phyloP scores from a whole-genome alignment of 2,113 vertebrate genomes.

The Urocitellus parryii region DNA sequence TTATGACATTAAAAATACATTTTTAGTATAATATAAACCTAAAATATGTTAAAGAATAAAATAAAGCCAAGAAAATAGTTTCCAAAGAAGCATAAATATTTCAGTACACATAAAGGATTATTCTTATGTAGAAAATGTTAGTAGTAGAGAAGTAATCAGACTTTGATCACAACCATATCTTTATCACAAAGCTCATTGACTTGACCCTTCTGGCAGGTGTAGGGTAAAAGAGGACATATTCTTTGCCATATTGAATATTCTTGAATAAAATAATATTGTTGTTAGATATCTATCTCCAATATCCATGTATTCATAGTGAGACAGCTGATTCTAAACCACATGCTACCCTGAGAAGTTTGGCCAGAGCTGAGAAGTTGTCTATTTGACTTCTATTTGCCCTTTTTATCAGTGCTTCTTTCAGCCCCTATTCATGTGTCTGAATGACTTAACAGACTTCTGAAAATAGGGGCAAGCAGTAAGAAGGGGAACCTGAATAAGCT shows the following conservation, averaged over 20 bases:
- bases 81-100: neutral
- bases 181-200: constrained; percentile 47
- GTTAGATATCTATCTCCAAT: constrained; percentile 82
- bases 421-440: neutral
- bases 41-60: constrained; percentile 56
- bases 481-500: neutral
- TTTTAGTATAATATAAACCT: constrained; percentile 20
- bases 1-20: constrained; percentile 41
- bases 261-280: constrained; percentile 49
- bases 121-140: constrained; percentile 38
- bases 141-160: neutral
- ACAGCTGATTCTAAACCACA: neutral
- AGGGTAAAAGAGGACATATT: constrained; percentile 11
- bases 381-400: constrained; percentile 20
- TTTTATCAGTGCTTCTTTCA: constrained; percentile 29
- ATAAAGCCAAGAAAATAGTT: constrained; percentile 26
- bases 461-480: constrained; percentile 49
- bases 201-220: constrained; percentile 8
- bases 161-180: constrained; percentile 28
- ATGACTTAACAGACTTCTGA: constrained; percentile 34
- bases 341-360: neutral
- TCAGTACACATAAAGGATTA: neutral
- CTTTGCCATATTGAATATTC: neutral
- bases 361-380: constrained; percentile 12
- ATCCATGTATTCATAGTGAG: constrained; percentile 72